Evolutionary conservation across 2,797 vertebrate species (phyloP), one percentile per base, ranked within the genome.

Genomic region (Neomorphus geoffroyi): DNA sequence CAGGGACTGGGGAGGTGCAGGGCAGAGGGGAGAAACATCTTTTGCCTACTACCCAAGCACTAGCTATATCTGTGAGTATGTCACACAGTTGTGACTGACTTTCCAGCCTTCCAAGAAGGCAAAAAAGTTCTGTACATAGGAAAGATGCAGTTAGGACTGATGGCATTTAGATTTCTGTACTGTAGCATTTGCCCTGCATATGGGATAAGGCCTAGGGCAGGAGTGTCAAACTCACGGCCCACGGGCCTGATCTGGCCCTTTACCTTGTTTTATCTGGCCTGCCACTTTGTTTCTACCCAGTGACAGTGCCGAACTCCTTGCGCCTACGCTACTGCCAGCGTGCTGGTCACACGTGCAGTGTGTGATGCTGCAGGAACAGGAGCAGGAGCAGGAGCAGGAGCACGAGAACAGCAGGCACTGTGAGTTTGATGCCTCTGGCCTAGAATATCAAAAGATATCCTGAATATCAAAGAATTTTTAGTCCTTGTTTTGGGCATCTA

Each of bases 41-140:
- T 94, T 84, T 80, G 15, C 12, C 18, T n/a, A 0, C 19, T 43
- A 30, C 27, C 32, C 48, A 62, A 26, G 50, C 50, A 17, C 32
- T 78, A 56, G 8, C 4, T 12, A 50, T 32, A 11, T n/a, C 50
- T 3, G 0, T 32, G 24, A 70, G 32, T 21, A 32, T 0, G 0
- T 37, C 27, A 33, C 14, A 17, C 11, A 35, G 28, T 30, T 81
- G 56, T 58, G 24, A 50, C 18, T 80, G n/a, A 43, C 13, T 80
- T 92, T 27, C 12, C 21, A 64, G 14, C 5, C 32, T 54, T 45
- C 17, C 50, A 66, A 43, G 24, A 77, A 53, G 11, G 8, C 21
- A 75, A 86, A 83, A 45, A 48, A 48, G 11, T 48, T 48, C 46
- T 22, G 10, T 23, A 48, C 9, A 23, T 23, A 48, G 46, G 12